Percentiles rank a stretch among this genome's conserved stretches.
Conservation (phyloP, 2,888 invertebrate genomes). For the Calliphora vomitoria region DNA sequence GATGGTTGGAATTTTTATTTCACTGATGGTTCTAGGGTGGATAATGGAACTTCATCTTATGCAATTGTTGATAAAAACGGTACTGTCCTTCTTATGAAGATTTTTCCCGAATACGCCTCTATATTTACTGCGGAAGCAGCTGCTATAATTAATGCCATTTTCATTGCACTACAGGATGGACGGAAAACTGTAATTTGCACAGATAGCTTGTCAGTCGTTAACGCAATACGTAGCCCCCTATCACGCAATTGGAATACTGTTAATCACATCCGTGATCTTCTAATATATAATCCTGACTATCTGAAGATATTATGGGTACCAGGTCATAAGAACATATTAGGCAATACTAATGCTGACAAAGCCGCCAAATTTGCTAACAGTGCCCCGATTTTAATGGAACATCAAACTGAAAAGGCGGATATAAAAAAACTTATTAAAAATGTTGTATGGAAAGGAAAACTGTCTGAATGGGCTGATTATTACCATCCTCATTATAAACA, state of each 20-base stretch:
- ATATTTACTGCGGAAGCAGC: constrained; percentile 27
- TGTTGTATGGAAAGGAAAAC: not conserved
- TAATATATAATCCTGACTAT: constrained; percentile 13
- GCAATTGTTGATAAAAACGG: constrained; percentile 2
- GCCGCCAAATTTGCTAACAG: constrained; percentile 16
- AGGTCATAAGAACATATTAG: too few species aligned
- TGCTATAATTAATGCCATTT: not conserved
- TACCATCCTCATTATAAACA: constrained; percentile 26
- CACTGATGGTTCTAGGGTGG: constrained; percentile 8
- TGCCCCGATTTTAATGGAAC: constrained; percentile 9
- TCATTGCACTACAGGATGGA: not conserved
- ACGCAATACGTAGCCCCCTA: constrained; percentile 11
- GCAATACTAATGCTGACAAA: not conserved
- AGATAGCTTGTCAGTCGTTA: constrained; percentile 20
- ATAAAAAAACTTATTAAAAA: not conserved
- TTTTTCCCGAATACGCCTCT: constrained; percentile 15
- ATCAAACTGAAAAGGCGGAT: constrained; percentile 10
- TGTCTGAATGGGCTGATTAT: not conserved
- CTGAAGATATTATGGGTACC: not conserved
- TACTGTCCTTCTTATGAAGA: not conserved
- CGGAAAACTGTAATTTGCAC: constrained; percentile 7
- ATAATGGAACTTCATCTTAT: not conserved
- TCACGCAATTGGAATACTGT: constrained; percentile 6
- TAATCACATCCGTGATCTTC: too few species aligned
- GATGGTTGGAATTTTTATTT: constrained; percentile 28